phyloP scores from a whole-genome alignment of 2,888 invertebrate species.

The Pollenia griseotomentosa region DNA sequence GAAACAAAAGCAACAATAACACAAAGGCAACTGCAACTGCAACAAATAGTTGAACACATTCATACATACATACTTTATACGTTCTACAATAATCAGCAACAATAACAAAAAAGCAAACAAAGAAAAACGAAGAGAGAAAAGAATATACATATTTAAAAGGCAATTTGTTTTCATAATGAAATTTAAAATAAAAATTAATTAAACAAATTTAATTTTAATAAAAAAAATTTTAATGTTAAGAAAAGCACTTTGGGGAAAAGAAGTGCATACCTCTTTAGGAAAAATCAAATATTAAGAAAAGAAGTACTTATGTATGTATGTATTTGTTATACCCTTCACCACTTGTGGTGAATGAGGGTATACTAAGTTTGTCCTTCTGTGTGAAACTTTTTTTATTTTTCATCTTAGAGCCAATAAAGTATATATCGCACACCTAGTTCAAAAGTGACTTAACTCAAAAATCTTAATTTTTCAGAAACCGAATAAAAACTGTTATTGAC shows the following conservation, averaged over 20 bases:
- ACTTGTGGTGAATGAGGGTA: too few relatives aligned
- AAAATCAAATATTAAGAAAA: too few relatives aligned
- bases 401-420: too few relatives aligned
- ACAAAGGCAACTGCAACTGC: slow-evolving; percentile 13
- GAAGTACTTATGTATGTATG: too few relatives aligned
- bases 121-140: slow-evolving; percentile 23
- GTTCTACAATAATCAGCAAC: neutral
- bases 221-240: slow-evolving; percentile 22
- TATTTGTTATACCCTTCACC: too few relatives aligned
- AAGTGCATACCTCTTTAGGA: neutral
- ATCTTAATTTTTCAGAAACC: too few relatives aligned
- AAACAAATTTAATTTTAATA: slow-evolving; percentile 6
- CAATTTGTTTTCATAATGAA: slow-evolving; percentile 62
- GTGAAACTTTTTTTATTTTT: too few relatives aligned
- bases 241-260: neutral
- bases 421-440: too few relatives aligned
- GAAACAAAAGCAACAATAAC: slow-evolving; percentile 15
- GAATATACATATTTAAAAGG: slow-evolving; percentile 62
- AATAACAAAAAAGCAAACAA: neutral
- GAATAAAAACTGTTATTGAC: too few relatives aligned
- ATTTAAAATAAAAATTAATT: slow-evolving; percentile 34
- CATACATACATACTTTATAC: neutral
- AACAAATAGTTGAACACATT: neutral
- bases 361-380: too few relatives aligned
- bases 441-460: too few relatives aligned